These are phyloP conservation scores for Stercorarius parasiticus DNA, from an alignment of 2,113 vertebrate genomes.

Conservation along the genomic window DNA sequence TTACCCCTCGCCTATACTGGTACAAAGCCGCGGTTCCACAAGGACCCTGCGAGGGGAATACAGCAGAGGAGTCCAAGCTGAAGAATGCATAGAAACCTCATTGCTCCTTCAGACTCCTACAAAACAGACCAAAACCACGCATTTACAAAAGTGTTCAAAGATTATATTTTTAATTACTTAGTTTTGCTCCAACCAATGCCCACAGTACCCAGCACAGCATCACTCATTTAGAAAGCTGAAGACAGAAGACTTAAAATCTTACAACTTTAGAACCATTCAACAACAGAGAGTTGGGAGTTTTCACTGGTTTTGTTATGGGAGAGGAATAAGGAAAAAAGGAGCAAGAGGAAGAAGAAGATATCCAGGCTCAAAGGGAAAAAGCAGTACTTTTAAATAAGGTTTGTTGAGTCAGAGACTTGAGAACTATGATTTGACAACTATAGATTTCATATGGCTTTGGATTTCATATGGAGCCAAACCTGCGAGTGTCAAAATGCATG, in stretches of 20 bases:
- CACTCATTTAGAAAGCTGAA: background rate
- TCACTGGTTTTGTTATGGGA: background rate
- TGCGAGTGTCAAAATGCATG: background rate
- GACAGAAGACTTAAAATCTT: background rate
- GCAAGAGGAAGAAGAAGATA: background rate
- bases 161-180: rapidly evolving
- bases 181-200: background rate
- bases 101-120: background rate
- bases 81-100: background rate
- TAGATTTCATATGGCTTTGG: background rate
- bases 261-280: background rate
- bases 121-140: background rate
- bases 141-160: background rate
- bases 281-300: background rate
- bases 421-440: background rate
- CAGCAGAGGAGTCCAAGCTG: background rate
- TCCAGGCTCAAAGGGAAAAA: background rate
- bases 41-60: background rate
- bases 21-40: background rate
- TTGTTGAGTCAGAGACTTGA: background rate
- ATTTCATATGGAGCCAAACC: background rate
- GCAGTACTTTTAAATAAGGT: background rate
- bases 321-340: background rate
- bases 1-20: rapidly evolving
- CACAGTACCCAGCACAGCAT: background rate